These are phyloP conservation scores for Sarcophaga subvicina DNA, from an alignment of 2,888 invertebrate genomes.

Conservation along the genomic window DNA sequence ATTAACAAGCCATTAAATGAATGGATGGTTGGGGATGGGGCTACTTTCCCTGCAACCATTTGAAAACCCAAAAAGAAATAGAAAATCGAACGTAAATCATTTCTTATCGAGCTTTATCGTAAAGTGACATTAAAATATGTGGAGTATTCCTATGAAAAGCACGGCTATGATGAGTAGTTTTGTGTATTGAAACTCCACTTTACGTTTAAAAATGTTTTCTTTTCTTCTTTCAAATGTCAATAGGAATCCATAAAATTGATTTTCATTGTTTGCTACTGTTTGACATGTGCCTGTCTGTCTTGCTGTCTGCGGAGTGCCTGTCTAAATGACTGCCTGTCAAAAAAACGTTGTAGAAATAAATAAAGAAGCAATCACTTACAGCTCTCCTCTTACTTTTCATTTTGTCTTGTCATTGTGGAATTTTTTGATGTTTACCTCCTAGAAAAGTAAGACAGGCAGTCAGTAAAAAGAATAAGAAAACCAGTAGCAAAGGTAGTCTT, in stretches of 20 bases:
- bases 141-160: background rate
- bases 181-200: background rate
- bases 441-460: too few species aligned
- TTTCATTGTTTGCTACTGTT: conserved; percentile 54
- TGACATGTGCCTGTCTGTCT: conserved; percentile 48
- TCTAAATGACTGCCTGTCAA: conserved; percentile 1
- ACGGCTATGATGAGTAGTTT: background rate
- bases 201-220: background rate
- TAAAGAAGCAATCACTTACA: conserved; percentile 14
- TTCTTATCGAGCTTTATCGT: conserved; percentile 50
- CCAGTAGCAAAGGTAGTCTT: background rate
- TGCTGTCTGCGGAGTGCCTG: conserved; percentile 1
- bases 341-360: conserved; percentile 13
- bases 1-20: conserved; percentile 8
- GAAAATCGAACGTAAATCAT: conserved; percentile 38
- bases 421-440: conserved; percentile 2
- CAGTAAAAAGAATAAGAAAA: too few species aligned
- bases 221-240: conserved; percentile 27
- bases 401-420: conserved; percentile 11
- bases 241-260: conserved; percentile 32
- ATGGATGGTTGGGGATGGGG: background rate
- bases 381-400: background rate
- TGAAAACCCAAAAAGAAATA: conserved; percentile 14
- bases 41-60: background rate
- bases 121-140: conserved; percentile 20